Percentiles rank a stretch among this genome's conserved stretches.
phyloP scores from a whole-genome alignment of 2,797 vertebrate genomes.

The Epinephelus malabaricus region DNA sequence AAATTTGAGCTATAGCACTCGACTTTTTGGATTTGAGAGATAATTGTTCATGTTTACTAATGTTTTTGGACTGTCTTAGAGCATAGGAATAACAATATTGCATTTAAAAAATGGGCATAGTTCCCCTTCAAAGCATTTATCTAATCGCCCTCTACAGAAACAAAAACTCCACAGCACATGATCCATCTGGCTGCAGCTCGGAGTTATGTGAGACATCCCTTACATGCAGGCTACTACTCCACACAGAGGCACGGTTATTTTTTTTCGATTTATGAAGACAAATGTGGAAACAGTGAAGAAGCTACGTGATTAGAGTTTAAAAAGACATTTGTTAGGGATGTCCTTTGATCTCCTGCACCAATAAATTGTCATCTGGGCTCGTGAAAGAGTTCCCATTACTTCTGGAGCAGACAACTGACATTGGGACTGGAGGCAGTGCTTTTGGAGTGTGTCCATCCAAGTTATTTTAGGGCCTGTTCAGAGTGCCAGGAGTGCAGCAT shows the following conservation, averaged over 20 bases:
- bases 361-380: conserved; percentile 49
- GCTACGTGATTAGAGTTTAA: conserved; percentile 43
- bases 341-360: conserved; percentile 64
- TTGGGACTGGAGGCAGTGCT: conserved; percentile 49
- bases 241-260: conserved; percentile 22
- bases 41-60: no score
- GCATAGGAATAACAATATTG: no score
- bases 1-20: no score
- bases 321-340: conserved; percentile 53
- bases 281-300: conserved; percentile 53
- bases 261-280: conserved; percentile 56
- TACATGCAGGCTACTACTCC: conserved; percentile 25
- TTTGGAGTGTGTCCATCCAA: conserved; percentile 64
- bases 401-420: conserved; percentile 64
- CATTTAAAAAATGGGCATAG: no score
- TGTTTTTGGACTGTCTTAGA: no score
- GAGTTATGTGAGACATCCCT: conserved; percentile 35
- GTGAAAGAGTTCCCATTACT: conserved; percentile 59
- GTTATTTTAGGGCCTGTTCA: conserved; percentile 74
- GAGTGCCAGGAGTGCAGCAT: conserved; percentile 55
- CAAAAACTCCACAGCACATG: not conserved
- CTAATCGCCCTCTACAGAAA: conserved; percentile 12
- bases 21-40: no score
- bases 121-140: no score
- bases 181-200: conserved; percentile 34